Evolutionary conservation across 2,888 invertebrate genomes (phyloP).

Genomic region (Malthinus flaveolus): DNA sequence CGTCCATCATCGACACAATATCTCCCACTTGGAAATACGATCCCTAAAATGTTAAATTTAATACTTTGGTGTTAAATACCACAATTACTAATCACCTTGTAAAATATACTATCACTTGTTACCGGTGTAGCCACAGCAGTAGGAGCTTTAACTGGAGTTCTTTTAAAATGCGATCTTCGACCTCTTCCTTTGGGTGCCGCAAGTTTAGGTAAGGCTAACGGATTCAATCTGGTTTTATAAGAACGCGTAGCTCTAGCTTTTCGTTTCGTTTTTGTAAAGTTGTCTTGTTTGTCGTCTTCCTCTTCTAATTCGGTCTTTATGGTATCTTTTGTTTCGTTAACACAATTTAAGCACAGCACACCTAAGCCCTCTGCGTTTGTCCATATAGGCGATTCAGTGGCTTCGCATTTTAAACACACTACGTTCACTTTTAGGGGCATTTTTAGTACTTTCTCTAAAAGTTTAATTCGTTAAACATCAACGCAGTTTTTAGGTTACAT

Average conservation of each 20-base stretch:
- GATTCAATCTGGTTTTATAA: slow-evolving; percentile 55
- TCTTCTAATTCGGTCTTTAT: slow-evolving; percentile 47
- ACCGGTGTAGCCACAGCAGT: slow-evolving; percentile 79
- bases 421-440: slow-evolving; percentile 61
- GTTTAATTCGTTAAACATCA: neutral
- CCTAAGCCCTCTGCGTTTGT: slow-evolving; percentile 70
- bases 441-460: neutral
- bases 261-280: slow-evolving; percentile 60
- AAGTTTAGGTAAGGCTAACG: slow-evolving; percentile 52
- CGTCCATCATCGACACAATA: slow-evolving; percentile 82
- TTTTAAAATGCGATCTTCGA: slow-evolving; percentile 77
- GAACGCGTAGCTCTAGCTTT: slow-evolving; percentile 62
- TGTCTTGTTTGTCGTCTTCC: slow-evolving; percentile 43
- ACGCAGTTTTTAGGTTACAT: neutral
- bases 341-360: slow-evolving; percentile 77
- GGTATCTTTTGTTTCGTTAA: slow-evolving; percentile 58
- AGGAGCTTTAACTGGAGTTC: slow-evolving; percentile 79
- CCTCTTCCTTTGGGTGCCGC: slow-evolving; percentile 69
- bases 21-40: slow-evolving; percentile 88
- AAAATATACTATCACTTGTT: slow-evolving; percentile 78
- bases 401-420: slow-evolving; percentile 71
- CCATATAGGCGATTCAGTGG: slow-evolving; percentile 75
- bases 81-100: slow-evolving; percentile 58
- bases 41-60: slow-evolving; percentile 56
- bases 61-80: neutral